Percentiles rank a stretch among this genome's conserved stretches.
These are phyloP conservation scores for Corvus moneduloides DNA, from an alignment of 2,113 vertebrate species.

Conservation along the genomic window DNA sequence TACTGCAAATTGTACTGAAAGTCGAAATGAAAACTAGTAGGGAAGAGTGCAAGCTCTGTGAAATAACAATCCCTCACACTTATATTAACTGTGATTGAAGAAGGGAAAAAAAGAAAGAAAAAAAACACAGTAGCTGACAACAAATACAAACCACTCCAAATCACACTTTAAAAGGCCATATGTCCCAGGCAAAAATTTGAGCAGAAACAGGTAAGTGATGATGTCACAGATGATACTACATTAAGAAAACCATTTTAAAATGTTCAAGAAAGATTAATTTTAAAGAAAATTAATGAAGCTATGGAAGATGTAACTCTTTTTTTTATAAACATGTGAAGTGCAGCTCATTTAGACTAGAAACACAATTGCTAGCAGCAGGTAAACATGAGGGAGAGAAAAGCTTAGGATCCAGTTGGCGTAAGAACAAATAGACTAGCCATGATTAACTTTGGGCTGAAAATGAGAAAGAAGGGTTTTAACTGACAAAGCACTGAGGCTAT, in stretches of 20 bases:
- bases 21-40: not conserved
- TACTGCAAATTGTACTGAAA: not conserved
- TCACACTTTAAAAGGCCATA: not conserved
- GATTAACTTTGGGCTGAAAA: slow-evolving; percentile 55
- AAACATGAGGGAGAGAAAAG: slow-evolving; percentile 24
- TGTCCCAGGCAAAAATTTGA: not conserved
- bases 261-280: not conserved
- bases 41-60: not conserved
- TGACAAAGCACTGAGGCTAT: slow-evolving; percentile 56
- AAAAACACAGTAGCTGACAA: not conserved
- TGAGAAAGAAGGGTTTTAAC: slow-evolving; percentile 52
- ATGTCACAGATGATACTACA: not conserved
- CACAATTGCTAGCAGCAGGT: slow-evolving; percentile 27
- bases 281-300: not conserved
- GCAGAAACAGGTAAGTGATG: not conserved
- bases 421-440: slow-evolving; percentile 57
- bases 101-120: not conserved
- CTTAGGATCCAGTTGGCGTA: slow-evolving; percentile 19
- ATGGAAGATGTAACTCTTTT: not conserved
- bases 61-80: not conserved
- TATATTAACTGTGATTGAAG: not conserved
- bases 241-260: not conserved
- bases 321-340: not conserved
- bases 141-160: not conserved
- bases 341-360: not conserved